phyloP scores from a whole-genome alignment of 2,797 vertebrate genomes.

The Botia almorhae region DNA sequence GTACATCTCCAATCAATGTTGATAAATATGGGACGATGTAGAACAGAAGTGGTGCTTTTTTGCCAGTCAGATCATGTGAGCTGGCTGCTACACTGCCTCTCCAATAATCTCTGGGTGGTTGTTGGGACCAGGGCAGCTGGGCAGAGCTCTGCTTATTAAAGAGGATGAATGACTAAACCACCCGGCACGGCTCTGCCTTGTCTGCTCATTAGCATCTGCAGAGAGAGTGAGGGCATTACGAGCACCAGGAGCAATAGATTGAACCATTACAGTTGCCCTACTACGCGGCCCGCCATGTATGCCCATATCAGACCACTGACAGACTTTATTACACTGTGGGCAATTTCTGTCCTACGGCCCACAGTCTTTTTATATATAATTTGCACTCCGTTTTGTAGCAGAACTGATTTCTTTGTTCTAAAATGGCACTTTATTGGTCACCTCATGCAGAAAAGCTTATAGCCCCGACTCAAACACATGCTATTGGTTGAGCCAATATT shows the following conservation, averaged over 20 bases:
- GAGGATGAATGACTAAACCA: slow-evolving; percentile 80
- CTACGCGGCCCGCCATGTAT: neutral
- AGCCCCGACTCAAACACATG: neutral
- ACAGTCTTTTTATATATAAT: slow-evolving; percentile 38
- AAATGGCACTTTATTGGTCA: slow-evolving; percentile 50
- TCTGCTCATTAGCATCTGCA: slow-evolving; percentile 73
- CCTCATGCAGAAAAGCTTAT: slow-evolving; percentile 53
- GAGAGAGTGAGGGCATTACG: slow-evolving; percentile 44
- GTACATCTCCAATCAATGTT: slow-evolving; percentile 72
- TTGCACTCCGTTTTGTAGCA: slow-evolving; percentile 53
- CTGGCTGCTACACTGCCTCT: slow-evolving; percentile 66
- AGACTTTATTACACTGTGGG: slow-evolving; percentile 18
- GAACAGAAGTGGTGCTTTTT: slow-evolving; percentile 63
- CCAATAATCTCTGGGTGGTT: slow-evolving; percentile 73
- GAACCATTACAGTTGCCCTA: slow-evolving; percentile 69
- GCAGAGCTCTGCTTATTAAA: slow-evolving; percentile 75
- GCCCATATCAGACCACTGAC: slow-evolving; percentile 15
- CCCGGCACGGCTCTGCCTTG: slow-evolving; percentile 69
- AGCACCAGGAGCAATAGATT: slow-evolving; percentile 65
- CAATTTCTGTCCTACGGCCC: slow-evolving; percentile 49
- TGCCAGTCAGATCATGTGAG: slow-evolving; percentile 69
- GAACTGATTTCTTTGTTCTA: slow-evolving; percentile 59
- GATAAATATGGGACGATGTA: slow-evolving; percentile 72
- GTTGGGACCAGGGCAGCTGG: slow-evolving; percentile 65
- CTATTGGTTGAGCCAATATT: neutral